phyloP scores from a whole-genome alignment of 2,113 vertebrate genomes.

The Lasiurus cinereus region DNA sequence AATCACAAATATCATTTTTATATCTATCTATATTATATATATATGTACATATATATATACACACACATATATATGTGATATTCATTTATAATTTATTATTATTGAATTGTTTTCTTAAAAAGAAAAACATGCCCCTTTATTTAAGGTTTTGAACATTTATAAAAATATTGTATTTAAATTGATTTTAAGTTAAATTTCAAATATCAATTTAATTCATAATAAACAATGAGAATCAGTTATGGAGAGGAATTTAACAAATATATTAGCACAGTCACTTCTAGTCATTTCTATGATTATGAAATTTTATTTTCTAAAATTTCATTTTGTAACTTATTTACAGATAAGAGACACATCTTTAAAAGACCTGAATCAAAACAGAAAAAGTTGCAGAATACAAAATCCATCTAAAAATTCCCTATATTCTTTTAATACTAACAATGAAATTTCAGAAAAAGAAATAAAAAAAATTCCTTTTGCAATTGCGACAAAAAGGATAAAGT shows the following conservation, averaged over 20 bases:
- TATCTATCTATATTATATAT: neutral
- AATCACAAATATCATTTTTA: neutral
- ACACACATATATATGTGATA: neutral
- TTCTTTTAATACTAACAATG: too few species aligned
- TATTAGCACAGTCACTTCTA: neutral
- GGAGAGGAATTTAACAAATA: neutral
- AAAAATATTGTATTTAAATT: too few species aligned
- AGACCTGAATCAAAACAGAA: neutral
- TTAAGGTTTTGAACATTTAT: too few species aligned
- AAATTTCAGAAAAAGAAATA: too few species aligned
- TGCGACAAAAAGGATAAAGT: too few species aligned
- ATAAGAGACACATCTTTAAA: constrained; percentile 31
- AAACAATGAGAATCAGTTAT: neutral
- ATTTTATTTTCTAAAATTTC: neutral
- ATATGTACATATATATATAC: too few species aligned
- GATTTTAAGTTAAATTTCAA: neutral
- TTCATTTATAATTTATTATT: too few species aligned
- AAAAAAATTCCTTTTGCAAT: too few species aligned
- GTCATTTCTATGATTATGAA: neutral
- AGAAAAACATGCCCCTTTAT: too few species aligned
- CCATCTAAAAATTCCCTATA: too few species aligned
- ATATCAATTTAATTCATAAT: neutral
- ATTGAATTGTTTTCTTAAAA: too few species aligned
- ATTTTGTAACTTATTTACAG: neutral
- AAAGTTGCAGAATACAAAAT: too few species aligned